A percentile compares a stretch with the other conserved stretches of the same genome.
These are phyloP conservation scores for Drosophila paulistorum DNA, from an alignment of 1,140 invertebrate species.

Conservation along the genomic window DNA sequence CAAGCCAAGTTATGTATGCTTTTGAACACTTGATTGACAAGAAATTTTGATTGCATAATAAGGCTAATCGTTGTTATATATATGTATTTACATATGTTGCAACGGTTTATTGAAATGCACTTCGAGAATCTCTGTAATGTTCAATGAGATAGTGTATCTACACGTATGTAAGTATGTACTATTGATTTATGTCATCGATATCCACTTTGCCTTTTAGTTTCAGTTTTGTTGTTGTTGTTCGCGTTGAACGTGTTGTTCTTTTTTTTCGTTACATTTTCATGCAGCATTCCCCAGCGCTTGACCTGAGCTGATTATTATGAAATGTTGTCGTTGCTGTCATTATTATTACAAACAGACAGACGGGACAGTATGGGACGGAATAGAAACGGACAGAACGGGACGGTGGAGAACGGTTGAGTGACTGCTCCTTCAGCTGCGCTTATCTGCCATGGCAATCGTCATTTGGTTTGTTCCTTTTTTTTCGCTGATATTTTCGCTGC, in stretches of 20 bases:
- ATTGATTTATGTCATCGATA: constrained; percentile 12
- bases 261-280: constrained; percentile 35
- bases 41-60: neutral
- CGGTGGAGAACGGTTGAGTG: neutral
- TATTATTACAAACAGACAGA: constrained; percentile 27
- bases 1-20: neutral
- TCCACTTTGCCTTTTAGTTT: neutral
- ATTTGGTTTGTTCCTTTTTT: constrained; percentile 2
- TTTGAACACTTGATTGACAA: too few relatives aligned
- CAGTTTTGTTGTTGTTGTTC: neutral
- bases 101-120: neutral
- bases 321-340: constrained; percentile 58
- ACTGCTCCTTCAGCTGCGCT: constrained; percentile 19
- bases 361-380: constrained; percentile 5
- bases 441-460: constrained; percentile 20
- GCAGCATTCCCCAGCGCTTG: constrained; percentile 34
- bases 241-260: neutral
- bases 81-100: neutral
- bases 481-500: neutral
- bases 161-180: neutral
- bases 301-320: constrained; percentile 57
- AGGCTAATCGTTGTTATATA: neutral
- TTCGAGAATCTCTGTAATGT: neutral
- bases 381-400: neutral
- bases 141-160: neutral